Conservation (phyloP, 2,113 vertebrate species). For the Periophthalmodon schlosseri region DNA sequence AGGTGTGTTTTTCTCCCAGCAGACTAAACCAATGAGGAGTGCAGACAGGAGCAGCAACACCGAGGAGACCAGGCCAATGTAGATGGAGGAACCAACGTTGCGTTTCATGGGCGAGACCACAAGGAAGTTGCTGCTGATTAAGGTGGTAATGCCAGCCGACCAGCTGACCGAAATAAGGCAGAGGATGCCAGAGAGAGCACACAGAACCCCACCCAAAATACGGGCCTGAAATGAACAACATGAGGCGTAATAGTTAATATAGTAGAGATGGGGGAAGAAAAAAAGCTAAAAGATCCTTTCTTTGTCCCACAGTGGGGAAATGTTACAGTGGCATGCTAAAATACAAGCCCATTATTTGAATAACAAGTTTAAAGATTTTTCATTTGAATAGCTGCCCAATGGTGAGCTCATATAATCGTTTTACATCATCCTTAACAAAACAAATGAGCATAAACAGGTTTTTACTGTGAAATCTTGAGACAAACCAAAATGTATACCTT, state of each 20-base stretch:
- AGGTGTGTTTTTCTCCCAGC: conserved; percentile 9
- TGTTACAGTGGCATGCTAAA: too few species aligned
- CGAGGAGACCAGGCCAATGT: conserved; percentile 33
- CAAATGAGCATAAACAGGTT: too few species aligned
- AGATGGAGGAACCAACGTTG: conserved; percentile 46
- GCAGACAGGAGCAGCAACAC: conserved; percentile 36
- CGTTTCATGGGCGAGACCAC: conserved; percentile 15
- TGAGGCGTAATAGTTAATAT: background rate
- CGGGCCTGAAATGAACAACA: conserved; percentile 7
- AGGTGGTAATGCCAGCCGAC: conserved; percentile 33
- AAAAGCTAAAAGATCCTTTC: background rate
- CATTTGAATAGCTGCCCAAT: too few species aligned
- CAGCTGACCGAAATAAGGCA: conserved; percentile 46
- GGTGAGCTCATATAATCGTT: too few species aligned
- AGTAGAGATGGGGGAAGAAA: background rate
- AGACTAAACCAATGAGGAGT: conserved; percentile 31
- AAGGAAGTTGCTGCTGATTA: conserved; percentile 20
- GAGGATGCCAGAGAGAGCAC: conserved; percentile 30
- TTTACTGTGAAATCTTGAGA: too few species aligned
- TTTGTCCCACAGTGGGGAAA: too few species aligned
- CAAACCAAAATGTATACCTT: conserved; percentile 17
- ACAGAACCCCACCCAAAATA: conserved; percentile 38
- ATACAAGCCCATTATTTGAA: too few species aligned
- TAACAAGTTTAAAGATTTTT: too few species aligned
- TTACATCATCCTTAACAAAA: too few species aligned